Percentiles rank a stretch among this genome's conserved stretches.
phyloP scores from a whole-genome alignment of 92 coral and sea anemone species.

The Palythoa heliodiscus region DNA sequence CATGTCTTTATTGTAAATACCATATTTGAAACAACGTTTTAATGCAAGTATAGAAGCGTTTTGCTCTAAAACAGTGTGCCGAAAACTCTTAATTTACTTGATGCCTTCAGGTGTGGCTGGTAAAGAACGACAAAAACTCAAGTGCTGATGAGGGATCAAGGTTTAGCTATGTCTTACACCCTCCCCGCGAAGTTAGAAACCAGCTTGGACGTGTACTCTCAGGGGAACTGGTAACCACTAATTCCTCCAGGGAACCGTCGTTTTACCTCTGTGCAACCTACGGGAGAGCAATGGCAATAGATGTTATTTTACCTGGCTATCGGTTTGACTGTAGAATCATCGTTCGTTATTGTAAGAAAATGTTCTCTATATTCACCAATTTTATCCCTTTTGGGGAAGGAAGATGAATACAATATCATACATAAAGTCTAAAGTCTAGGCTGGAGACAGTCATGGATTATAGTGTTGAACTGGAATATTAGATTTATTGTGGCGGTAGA shows the following conservation, averaged over 20 bases:
- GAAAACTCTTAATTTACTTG: not conserved
- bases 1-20: too few species aligned
- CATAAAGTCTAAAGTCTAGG: not conserved
- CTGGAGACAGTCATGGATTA: too few species aligned
- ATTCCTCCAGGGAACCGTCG: slow-evolving; percentile 47
- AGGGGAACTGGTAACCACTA: slow-evolving; percentile 28
- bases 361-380: too few species aligned
- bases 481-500: too few species aligned
- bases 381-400: not conserved
- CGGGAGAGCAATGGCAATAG: slow-evolving; percentile 38
- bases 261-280: slow-evolving; percentile 50
- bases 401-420: not conserved
- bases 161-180: slow-evolving; percentile 26
- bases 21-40: too few species aligned
- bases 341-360: slow-evolving; percentile 50
- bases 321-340: slow-evolving; percentile 58
- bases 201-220: slow-evolving; percentile 22
- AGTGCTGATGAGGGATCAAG: not conserved
- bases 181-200: slow-evolving; percentile 53
- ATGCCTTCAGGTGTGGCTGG: slow-evolving; percentile 52
- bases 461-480: too few species aligned
- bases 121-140: not conserved
- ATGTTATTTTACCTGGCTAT: slow-evolving; percentile 53
- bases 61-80: not conserved
- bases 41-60: not conserved